Conservation (phyloP, 2,113 vertebrate species). For the Alouatta palliata region DNA sequence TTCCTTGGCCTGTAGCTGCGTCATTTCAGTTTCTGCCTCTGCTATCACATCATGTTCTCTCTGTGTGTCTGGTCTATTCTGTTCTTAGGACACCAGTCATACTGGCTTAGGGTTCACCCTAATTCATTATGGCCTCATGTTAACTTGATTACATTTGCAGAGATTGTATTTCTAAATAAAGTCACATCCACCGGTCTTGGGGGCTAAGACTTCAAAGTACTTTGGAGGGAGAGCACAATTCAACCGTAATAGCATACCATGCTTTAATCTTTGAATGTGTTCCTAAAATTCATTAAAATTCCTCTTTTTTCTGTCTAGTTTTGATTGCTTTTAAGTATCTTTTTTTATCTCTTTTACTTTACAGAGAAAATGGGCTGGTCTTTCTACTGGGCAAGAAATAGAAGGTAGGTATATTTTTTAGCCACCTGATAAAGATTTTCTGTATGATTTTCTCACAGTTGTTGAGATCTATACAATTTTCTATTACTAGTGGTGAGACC, state of each 20-base stretch:
- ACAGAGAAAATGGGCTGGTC: slow-evolving; percentile 97
- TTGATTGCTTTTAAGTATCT: slow-evolving; percentile 34
- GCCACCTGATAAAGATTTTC: background rate
- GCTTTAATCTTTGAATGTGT: slow-evolving; percentile 17
- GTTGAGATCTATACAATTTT: background rate
- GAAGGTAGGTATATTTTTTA: slow-evolving; percentile 87
- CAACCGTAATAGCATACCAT: background rate
- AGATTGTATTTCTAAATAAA: background rate
- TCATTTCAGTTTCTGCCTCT: background rate
- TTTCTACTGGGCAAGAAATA: slow-evolving; percentile 95
- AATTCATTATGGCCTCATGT: background rate
- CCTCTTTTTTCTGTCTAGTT: slow-evolving; percentile 28
- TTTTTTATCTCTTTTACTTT: slow-evolving; percentile 56
- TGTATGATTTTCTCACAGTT: background rate
- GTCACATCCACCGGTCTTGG: background rate
- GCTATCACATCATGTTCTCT: background rate
- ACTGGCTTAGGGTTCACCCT: background rate
- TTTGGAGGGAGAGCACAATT: background rate
- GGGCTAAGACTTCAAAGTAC: background rate
- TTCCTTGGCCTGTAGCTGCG: background rate
- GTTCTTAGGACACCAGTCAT: background rate
- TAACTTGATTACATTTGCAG: background rate
- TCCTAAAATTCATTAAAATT: slow-evolving; percentile 26
- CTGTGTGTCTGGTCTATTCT: background rate
- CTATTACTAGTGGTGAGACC: background rate